Base-by-base conservation (phyloP, 2,113 vertebrate species). In the Micromys minutus region DNA sequence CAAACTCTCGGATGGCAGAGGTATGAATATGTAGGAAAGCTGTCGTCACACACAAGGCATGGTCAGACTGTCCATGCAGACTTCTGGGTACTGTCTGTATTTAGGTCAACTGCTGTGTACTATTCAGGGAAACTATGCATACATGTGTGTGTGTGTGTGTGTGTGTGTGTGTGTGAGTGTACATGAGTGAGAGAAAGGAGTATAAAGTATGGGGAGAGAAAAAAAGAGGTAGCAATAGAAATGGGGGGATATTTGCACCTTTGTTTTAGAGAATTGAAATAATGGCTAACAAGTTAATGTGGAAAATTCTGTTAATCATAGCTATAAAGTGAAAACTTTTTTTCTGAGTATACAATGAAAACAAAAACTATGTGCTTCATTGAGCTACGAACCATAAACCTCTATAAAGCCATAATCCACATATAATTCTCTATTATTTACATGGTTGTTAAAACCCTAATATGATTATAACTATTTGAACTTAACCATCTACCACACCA, bases 171-270 rank as follows among this genome's bases (percentile, higher is more conserved):
- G 74, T 63, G 80, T 10, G 15, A 42, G 39, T 80, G 45, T 52
- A 31, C 19, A 26, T 9, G 55, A 6, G 55, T 42, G 3, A 39
- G 21, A 59, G 12, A 45, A 15, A 63, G 13, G 39, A 15, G 36
- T 16, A 65, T 19, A 45, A 21, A 34, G 21, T n/a, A 94, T 87
- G 88, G 65, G 94, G 93, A 91, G 55, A 96, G 75, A 98, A 94
- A 91, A n/a, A 96, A 79, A 71, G 22, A 86, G 24, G 42, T 13
- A 39, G 7, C 19, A 59, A 22, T 5, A 16, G 95, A 95, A 96
- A 96, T 79, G 97, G 89, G 92, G 47, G 95, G 71, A 97, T 4
- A 31, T n/a, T 21, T 90, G 17, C 3, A 42, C 24, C 65, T 77
- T 61, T 93, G 39, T 50, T 87, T 57, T 72, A 87, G 42, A n/a